Base-by-base conservation (phyloP, 2,888 invertebrate genomes). In the Noctua fimbriata region DNA sequence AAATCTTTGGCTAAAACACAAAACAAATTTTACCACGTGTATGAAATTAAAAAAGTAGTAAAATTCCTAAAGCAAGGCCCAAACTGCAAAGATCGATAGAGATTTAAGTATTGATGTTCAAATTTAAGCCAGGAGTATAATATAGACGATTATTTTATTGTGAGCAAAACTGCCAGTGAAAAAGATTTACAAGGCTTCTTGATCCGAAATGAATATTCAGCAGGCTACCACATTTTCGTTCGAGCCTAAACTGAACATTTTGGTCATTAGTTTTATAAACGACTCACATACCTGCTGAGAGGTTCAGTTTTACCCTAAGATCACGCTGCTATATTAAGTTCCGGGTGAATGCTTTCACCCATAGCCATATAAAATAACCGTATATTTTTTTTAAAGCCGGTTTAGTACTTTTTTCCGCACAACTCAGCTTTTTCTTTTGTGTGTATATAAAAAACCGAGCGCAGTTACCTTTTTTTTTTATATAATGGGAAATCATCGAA, bases 91-190 rank as follows among this genome's bases (percentile, higher is more conserved):
- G 18, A 73, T 58, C n/a, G 28, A 66, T 41, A 16, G 24, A 47
- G 41, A 72, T 24, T 63, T 69, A 69, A 78, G 32, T 78, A 69
- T 69, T 78, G 41, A 52, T 63, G 21, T 21, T 49, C 10, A 49
- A 78, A 67, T 49, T 14, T 52, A 44, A 32, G n/a, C 41, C 47
- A 14, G 28, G n/a, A 72, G 32, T 41, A 55, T 16, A n/a, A 14
- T 16, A 18, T 18, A 36, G 44, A 52, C 28, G n/a, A 81, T 73
- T n/a, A n/a, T n/a, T n/a, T n/a, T n/a, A n/a, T 80, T 81, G 28
- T 65, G 28, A 36, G 36, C 5, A 4, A 36, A 4, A 36, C 36
- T 36, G 36, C 32, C 73, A 18, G 76, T 44, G 63, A 55, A 82
- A 36, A 69, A 49, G 10, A 76, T 76, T 49, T 41, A 70, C 10